These are phyloP conservation scores for Balaeniceps rex DNA, from an alignment of 2,113 vertebrate genomes.

Conservation along the genomic window DNA sequence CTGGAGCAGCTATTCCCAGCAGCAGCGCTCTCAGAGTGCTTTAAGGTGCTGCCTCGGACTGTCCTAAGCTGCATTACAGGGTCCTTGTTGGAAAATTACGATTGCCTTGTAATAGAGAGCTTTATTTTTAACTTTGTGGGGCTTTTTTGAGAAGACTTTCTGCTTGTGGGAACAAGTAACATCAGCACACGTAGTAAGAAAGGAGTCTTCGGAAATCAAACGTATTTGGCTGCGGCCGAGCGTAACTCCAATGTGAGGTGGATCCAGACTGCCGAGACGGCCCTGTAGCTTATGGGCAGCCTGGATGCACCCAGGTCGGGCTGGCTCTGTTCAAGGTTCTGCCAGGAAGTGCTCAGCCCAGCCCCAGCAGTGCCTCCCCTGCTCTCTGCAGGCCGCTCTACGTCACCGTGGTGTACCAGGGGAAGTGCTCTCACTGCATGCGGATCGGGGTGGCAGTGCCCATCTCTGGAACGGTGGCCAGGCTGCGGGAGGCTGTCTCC, in stretches of 20 bases:
- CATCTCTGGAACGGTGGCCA: conserved; percentile 87
- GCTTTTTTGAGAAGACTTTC: background rate
- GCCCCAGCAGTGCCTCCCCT: background rate
- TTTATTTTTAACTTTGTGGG: background rate
- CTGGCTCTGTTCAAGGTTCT: background rate
- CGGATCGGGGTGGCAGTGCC: conserved; percentile 93
- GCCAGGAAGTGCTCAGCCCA: background rate
- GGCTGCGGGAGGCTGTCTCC: conserved; percentile 91
- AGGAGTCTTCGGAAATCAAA: background rate
- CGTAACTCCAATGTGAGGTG: accelerated
- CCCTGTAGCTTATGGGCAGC: background rate
- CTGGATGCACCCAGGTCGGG: background rate
- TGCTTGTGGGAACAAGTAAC: background rate
- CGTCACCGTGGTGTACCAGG: conserved; percentile 94
- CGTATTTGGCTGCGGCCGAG: accelerated
- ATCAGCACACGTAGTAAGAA: background rate
- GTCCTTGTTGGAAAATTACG: background rate
- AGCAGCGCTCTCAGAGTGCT: background rate
- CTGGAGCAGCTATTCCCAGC: background rate
- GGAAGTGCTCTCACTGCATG: conserved; percentile 98
- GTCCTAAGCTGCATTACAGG: background rate
- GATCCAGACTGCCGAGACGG: accelerated
- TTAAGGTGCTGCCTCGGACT: background rate
- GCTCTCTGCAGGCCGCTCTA: conserved; percentile 85
- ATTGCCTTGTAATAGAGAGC: background rate